Base-by-base conservation (phyloP, 2,888 invertebrate genomes). In the Heliconius aoede region DNA sequence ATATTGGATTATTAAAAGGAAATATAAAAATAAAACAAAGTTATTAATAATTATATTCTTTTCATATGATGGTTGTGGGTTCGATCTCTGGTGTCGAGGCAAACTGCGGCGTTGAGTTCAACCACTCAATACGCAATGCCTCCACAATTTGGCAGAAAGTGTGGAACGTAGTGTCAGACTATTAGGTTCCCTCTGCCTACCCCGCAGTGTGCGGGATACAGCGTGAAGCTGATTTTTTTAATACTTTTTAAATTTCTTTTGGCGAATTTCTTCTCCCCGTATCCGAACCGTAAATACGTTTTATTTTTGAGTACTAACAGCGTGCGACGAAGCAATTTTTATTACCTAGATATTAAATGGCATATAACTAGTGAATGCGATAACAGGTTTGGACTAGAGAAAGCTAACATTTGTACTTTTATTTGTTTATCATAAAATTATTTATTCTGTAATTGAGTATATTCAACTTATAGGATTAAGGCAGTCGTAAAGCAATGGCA, bases 381-480 rank as follows among this genome's bases (percentile, higher is more conserved):
- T 32, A 82, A 81, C 82, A 78, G 82, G 81, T 82, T 82, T 69
- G 62, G 71, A 26, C 51, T 69, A 77, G 82, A 80, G 82, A 82
- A 82, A 82, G 82, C 78, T 69, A 72, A 64, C 36, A 77, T 81
- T 79, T 77, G 67, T 61, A 82, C 80, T 81, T 83, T 80, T 83
- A 82, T 83, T 84, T 85, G 83, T 82, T 78, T 82, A 73, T 73
- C 73, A 26, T 51, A 30, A 36, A 18, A 24, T 73, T 73, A 76
- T 76, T 76, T 76, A 71, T 68, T 78, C 46, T 58, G 46, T 74
- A 36, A 74, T 68, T 68, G 21, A 40, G 30, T 61, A n/a, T 58
- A n/a, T 58, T 58, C 9, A 11, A 24, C 24, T n/a, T 58, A 1
- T 24, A 58, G 13, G n/a, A 11, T n/a, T 58, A 7, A 51, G 21